phyloP scores from a whole-genome alignment of 2,888 invertebrate genomes.

The Andrena haemorrhoa region DNA sequence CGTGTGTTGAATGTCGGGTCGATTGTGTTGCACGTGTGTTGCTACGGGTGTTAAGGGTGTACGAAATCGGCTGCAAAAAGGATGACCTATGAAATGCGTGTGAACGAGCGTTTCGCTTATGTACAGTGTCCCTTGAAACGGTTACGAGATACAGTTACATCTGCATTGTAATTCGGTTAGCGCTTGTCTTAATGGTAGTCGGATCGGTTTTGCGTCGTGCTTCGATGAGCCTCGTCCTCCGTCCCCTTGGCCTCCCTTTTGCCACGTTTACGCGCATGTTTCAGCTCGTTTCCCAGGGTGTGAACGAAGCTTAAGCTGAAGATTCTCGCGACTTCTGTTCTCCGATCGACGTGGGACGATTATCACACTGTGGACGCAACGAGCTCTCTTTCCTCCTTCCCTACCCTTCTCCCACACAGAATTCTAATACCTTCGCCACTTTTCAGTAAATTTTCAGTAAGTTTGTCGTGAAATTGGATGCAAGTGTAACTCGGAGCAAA shows the following conservation, averaged over 20 bases:
- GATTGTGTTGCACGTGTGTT: conserved; percentile 1
- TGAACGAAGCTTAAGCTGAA: conserved; percentile 56
- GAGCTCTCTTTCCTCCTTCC: too few relatives aligned
- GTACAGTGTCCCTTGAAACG: conserved; percentile 61
- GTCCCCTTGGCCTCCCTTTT: too few relatives aligned
- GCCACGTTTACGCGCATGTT: neutral
- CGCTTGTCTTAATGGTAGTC: conserved; percentile 1
- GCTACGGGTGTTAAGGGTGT: conserved; percentile 33
- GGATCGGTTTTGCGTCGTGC: conserved; percentile 18
- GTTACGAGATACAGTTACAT: conserved; percentile 50
- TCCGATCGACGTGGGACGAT: conserved; percentile 12
- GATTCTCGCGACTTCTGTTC: conserved; percentile 18
- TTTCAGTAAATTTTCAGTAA: too few relatives aligned
- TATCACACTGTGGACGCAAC: neutral
- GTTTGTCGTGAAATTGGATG: neutral
- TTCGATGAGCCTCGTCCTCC: conserved; percentile 22
- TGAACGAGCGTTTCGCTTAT: conserved; percentile 65
- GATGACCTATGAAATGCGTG: conserved; percentile 69
- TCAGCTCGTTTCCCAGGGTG: conserved; percentile 8
- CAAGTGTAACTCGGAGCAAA: too few relatives aligned
- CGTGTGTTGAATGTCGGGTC: neutral
- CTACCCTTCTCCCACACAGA: too few relatives aligned
- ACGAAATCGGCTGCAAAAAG: conserved; percentile 70
- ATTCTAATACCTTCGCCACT: too few relatives aligned
- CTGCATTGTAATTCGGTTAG: conserved; percentile 53